Evolutionary conservation across 2,797 vertebrate species (phyloP).

Genomic region (Otolemur crassicaudatus): DNA sequence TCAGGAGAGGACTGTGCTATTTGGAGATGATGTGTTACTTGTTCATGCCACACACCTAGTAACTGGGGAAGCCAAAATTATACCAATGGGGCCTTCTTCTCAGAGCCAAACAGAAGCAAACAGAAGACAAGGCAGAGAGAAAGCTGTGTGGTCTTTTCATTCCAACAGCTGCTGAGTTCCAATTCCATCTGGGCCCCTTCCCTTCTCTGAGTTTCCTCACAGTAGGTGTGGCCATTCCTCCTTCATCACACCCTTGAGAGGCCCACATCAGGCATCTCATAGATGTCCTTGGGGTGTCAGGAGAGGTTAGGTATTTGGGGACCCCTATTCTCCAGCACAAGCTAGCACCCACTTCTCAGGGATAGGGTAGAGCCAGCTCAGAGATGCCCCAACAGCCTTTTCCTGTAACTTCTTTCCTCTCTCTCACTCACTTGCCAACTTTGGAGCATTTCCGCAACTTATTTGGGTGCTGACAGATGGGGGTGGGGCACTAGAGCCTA

Average conservation of each 20-base stretch:
- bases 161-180: not conserved
- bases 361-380: not conserved
- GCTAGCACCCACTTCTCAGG: not conserved
- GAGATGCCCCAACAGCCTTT: not conserved
- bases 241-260: not conserved
- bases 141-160: not conserved
- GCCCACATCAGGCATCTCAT: not conserved
- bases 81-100: not conserved
- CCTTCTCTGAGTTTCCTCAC: not conserved
- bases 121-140: not conserved
- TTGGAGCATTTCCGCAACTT: not conserved
- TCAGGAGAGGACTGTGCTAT: not conserved
- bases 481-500: not conserved
- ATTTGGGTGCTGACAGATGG: not conserved
- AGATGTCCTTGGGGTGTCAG: not conserved
- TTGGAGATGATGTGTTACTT: fast-evolving
- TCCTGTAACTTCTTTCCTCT: not conserved
- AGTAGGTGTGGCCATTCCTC: not conserved
- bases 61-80: not conserved
- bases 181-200: too few species aligned
- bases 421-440: too few species aligned
- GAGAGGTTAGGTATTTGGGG: not conserved
- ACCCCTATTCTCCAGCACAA: fast-evolving
- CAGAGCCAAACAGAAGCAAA: not conserved
- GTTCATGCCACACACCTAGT: not conserved